phyloP scores from a whole-genome alignment of 2,113 vertebrate species.

The Zosterops japonicus region DNA sequence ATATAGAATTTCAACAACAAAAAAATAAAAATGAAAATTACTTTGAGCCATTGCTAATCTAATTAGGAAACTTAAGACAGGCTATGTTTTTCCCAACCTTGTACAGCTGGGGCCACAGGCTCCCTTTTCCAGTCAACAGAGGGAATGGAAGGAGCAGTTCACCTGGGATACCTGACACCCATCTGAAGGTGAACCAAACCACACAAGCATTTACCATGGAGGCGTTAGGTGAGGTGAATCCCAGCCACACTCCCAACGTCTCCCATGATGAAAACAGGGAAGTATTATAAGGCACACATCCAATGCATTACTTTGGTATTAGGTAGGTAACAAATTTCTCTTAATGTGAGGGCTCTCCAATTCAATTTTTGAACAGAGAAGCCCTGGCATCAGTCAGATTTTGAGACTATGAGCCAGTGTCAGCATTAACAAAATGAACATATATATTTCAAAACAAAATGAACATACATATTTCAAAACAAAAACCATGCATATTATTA shows the following conservation, averaged over 20 bases:
- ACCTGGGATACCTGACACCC: not conserved
- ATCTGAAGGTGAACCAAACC: not conserved
- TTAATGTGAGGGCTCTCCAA: not conserved
- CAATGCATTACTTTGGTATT: not conserved
- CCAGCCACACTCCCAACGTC: accelerated
- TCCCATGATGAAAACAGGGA: not conserved
- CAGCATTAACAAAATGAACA: not conserved
- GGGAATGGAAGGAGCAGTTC: not conserved
- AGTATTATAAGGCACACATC: not conserved
- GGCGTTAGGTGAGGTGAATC: not conserved
- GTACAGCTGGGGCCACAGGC: not conserved
- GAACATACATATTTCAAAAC: not conserved
- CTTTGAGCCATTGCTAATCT: not conserved
- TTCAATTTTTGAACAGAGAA: not conserved
- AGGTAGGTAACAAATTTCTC: not conserved
- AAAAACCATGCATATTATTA: not conserved
- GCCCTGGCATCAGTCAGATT: not conserved
- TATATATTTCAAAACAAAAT: not conserved
- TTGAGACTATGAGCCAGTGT: accelerated
- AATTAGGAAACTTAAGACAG: not conserved
- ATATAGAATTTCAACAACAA: not conserved
- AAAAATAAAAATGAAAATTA: not conserved
- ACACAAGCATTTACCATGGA: not conserved
- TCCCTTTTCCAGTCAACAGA: not conserved
- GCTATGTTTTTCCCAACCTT: not conserved